Evolutionary conservation across 1,140 invertebrate genomes (phyloP).

Genomic region (Pectinophora gossypiella): DNA sequence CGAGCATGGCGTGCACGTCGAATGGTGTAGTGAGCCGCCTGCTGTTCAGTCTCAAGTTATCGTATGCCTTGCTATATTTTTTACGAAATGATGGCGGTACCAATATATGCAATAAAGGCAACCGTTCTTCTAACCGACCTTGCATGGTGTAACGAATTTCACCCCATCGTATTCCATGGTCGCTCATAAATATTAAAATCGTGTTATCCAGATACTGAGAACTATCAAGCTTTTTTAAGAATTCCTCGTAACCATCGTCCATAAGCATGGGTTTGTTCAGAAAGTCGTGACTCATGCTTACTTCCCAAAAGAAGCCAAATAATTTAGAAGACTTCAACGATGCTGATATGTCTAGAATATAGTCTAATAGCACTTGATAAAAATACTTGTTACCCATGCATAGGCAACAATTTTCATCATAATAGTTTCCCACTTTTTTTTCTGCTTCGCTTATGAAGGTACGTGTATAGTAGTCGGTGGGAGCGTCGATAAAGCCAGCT

Average conservation of each 20-base stretch:
- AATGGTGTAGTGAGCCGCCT: conserved; percentile 88
- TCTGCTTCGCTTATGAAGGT: conserved; percentile 82
- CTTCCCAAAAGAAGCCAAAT: conserved; percentile 89
- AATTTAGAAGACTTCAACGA: conserved; percentile 73
- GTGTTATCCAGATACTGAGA: conserved; percentile 80
- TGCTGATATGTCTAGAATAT: conserved; percentile 76
- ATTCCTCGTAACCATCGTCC: conserved; percentile 77
- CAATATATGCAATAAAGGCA: conserved; percentile 89
- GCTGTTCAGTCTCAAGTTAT: conserved; percentile 83
- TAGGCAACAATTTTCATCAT: conserved; percentile 76
- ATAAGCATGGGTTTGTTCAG: conserved; percentile 83
- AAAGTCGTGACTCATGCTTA: conserved; percentile 85
- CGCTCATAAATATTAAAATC: conserved; percentile 89
- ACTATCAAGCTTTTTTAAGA: conserved; percentile 77
- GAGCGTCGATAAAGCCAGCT: conserved; percentile 84
- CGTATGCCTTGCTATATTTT: conserved; percentile 78
- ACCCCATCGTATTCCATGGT: conserved; percentile 95
- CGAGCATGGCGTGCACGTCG: conserved; percentile 84
- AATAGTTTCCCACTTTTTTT: conserved; percentile 77
- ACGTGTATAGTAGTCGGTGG: conserved; percentile 89
- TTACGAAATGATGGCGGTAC: conserved; percentile 84
- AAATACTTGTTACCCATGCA: conserved; percentile 79
- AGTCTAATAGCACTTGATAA: conserved; percentile 78
- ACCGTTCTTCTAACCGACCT: conserved; percentile 91
- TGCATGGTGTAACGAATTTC: conserved; percentile 81